Evolutionary conservation across 2,797 vertebrate genomes (phyloP), one percentile per base, ranked within the genome.

Genomic region (Catharus ustulatus): DNA sequence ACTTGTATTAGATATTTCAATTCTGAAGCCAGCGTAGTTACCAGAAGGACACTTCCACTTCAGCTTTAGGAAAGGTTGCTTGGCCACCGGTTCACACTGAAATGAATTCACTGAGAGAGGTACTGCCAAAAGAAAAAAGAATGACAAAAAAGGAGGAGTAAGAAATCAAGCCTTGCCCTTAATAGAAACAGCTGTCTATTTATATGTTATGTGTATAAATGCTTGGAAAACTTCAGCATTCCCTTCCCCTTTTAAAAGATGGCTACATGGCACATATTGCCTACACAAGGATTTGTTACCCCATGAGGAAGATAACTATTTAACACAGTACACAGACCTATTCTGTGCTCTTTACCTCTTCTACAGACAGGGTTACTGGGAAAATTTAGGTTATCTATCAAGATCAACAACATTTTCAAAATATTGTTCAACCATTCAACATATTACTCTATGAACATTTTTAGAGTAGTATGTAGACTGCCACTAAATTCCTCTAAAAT

Each of bases 1-100:
- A 95, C 6, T n/a, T 48, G 4, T 13, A 11, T 88, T 94, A 87
- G n/a, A 69, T 76, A 97, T 48, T 30, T 14, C 36, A 78, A 98
- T 93, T 43, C 1, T 22, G 42, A 98, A 98, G 82, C 88, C 90
- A 43, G 40, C 22, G 42, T 66, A 95, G 62, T 13, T 45, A 11
- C 98, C 98, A 15, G 9, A 3, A n/a, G 98, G 98, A 87, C 88
- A 94, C 30, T 49, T 20, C 98, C 98, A 98, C 17, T 55, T 96
- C 57, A 98, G 74, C 43, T 27, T 36, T 63, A 98, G 62, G 38
- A 7, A 40, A 55, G 97, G 26, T 30, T 94, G 7, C 59, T 90
- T 97, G 58, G 89, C 45, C 40, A 97, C 91, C 7, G 64, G 14
- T 8, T 93, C 92, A 58, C 98, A 98, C 3, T 3, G 4, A 79